Conservation (phyloP, 2,797 vertebrate genomes). For the Galagoides demidoff region DNA sequence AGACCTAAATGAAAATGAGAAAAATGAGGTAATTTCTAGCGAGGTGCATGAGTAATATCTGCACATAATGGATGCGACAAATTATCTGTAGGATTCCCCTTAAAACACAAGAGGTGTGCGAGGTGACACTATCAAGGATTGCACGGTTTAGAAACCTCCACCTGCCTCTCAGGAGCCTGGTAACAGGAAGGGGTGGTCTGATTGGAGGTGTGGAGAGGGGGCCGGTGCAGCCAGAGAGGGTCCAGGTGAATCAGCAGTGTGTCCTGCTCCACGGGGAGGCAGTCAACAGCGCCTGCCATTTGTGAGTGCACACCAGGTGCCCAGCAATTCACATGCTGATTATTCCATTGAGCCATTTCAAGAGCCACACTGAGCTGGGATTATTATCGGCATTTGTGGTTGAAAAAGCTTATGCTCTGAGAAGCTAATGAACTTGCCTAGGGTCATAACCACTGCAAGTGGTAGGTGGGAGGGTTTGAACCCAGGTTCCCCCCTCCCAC, state of each 20-base stretch:
- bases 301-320: too few species aligned
- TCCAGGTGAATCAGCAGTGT: neutral
- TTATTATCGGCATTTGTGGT: neutral
- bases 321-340: neutral
- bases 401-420: neutral
- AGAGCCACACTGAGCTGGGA: neutral
- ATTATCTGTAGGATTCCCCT: neutral
- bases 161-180: neutral
- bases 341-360: neutral
- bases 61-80: neutral
- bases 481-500: rapidly evolving
- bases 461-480: neutral
- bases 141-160: neutral
- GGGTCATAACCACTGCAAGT: neutral
- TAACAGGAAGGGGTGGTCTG: neutral
- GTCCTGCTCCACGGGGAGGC: too few species aligned
- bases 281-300: neutral
- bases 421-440: neutral
- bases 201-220: neutral
- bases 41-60: neutral
- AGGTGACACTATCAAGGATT: neutral
- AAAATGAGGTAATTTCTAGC: neutral
- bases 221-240: neutral
- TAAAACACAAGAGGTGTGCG: neutral
- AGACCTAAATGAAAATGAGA: neutral